Base-by-base conservation (phyloP, 2,797 vertebrate genomes). In the Scleropages formosus region DNA sequence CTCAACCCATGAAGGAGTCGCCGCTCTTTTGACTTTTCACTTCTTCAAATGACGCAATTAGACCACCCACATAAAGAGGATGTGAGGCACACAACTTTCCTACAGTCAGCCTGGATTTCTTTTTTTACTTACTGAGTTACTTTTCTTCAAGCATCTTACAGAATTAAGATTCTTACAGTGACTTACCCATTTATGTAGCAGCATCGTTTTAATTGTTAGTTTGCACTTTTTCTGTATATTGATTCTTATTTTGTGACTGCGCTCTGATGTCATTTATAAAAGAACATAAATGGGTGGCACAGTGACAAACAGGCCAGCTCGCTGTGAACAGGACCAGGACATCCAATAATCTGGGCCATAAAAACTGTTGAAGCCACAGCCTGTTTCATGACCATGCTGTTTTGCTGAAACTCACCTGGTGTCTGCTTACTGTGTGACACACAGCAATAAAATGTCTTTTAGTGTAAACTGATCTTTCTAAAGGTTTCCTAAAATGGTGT, bases 21-120 rank as follows among this genome's bases (percentile, higher is more conserved):
- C 46, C 10, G 49, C 46, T 22, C n/a, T n/a, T n/a, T 44, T 46
- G 47, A 20, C 13, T 13, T 0, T 1, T 4, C n/a, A 18, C 39
- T 20, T 15, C 22, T 46, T 46, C 46, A 66, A n/a, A 66, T 44
- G 46, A 66, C 39, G 64, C 27, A n/a, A 66, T 66, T 66, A 66
- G 64, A n/a, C 31, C 6, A n/a, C 64, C 39, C 20, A 27, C 46
- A 22, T 61, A 44, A 66, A 66, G 64, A 46, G 64, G 64, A 4
- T 66, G 59, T 20, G 13, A 61, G 59, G 59, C 8, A 7, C 59
- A 4, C 24, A 10, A 24, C 31, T 39, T 75, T 68, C 8, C 53
- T n/a, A 20, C 63, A n/a, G 24, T 0, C 44, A 9, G 12, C 61
- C 46, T 18, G n/a, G 72, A 27, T 72, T 24, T 65, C 4, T 60